These are phyloP conservation scores for Sinotaia quadrata DNA, from an alignment of 2,888 invertebrate species.

Conservation along the genomic window DNA sequence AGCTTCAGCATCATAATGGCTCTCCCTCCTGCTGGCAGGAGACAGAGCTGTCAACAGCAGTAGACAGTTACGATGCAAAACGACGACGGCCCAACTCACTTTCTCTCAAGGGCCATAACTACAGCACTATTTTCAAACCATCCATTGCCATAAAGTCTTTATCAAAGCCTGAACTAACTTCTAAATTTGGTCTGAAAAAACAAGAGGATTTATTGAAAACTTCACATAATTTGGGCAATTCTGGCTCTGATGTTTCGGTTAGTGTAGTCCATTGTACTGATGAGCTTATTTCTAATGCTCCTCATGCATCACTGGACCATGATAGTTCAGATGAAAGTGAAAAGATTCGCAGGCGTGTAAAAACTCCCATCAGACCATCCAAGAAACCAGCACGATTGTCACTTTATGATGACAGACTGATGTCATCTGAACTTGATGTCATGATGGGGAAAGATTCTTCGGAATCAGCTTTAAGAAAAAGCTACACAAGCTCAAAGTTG, in stretches of 20 bases:
- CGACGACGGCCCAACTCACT: constrained; percentile 54
- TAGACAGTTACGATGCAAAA: constrained; percentile 19
- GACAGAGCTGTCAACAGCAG: constrained; percentile 39
- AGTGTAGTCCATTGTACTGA: too few relatives aligned
- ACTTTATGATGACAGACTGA: constrained; percentile 90
- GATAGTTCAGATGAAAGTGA: constrained; percentile 41
- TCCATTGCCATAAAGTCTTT: constrained; percentile 20
- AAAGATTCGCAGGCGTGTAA: constrained; percentile 57
- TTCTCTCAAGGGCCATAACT: constrained; percentile 59
- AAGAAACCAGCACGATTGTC: constrained; percentile 78
- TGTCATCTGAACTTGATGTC: constrained; percentile 73
- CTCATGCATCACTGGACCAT: background rate
- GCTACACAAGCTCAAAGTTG: constrained; percentile 1
- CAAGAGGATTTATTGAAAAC: background rate
- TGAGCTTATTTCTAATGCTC: background rate
- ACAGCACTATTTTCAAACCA: constrained; percentile 26
- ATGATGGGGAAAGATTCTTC: too few relatives aligned
- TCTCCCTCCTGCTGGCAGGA: constrained; percentile 34
- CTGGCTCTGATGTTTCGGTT: too few relatives aligned
- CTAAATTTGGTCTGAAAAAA: constrained; percentile 20
- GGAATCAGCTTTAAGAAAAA: background rate
- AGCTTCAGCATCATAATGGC: constrained; percentile 15
- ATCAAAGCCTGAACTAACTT: constrained; percentile 28
- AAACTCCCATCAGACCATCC: constrained; percentile 55
- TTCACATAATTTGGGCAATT: too few relatives aligned